These are phyloP conservation scores for Petrocephalus zakoni DNA, from an alignment of 2,113 vertebrate genomes.

Conservation along the genomic window DNA sequence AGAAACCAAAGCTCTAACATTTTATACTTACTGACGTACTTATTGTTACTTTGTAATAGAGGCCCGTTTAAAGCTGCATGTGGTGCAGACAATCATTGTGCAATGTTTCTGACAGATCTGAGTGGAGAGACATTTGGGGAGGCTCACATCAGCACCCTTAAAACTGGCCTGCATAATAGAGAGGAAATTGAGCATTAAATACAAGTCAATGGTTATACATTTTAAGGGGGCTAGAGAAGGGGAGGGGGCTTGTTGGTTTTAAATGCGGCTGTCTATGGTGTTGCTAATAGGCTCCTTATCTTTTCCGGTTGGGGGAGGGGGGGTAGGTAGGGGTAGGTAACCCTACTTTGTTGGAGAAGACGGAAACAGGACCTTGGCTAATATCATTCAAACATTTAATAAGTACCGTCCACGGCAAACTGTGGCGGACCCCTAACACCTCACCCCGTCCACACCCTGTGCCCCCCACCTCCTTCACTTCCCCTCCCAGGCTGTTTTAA, in stretches of 20 bases:
- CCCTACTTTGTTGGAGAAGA: conserved; percentile 41
- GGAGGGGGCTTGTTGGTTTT: conserved; percentile 42
- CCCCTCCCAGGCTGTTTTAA: not conserved
- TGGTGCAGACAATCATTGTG: conserved; percentile 50
- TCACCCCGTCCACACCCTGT: conserved; percentile 36
- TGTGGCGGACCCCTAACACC: conserved; percentile 42
- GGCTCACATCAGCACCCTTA: conserved; percentile 45
- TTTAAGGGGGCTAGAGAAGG: conserved; percentile 41
- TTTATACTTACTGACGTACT: not conserved
- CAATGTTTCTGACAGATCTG: conserved; percentile 55
- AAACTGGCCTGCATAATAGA: conserved; percentile 53
- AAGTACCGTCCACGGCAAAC: conserved; percentile 34
- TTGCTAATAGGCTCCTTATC: conserved; percentile 35
- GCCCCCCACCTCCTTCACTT: conserved; percentile 28
- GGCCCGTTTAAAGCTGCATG: conserved; percentile 39
- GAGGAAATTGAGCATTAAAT: conserved; percentile 68
- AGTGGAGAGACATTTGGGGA: conserved; percentile 40
- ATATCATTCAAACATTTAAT: conserved; percentile 58
- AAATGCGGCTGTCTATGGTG: conserved; percentile 52
- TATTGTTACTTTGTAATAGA: conserved; percentile 30
- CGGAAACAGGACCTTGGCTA: conserved; percentile 36
- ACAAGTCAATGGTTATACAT: conserved; percentile 66
- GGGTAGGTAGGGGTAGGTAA: conserved; percentile 39
- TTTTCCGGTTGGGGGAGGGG: not conserved
- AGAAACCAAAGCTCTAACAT: conserved; percentile 20